Conservation (phyloP, 2,888 invertebrate species). For the Drosophila leonis region DNA sequence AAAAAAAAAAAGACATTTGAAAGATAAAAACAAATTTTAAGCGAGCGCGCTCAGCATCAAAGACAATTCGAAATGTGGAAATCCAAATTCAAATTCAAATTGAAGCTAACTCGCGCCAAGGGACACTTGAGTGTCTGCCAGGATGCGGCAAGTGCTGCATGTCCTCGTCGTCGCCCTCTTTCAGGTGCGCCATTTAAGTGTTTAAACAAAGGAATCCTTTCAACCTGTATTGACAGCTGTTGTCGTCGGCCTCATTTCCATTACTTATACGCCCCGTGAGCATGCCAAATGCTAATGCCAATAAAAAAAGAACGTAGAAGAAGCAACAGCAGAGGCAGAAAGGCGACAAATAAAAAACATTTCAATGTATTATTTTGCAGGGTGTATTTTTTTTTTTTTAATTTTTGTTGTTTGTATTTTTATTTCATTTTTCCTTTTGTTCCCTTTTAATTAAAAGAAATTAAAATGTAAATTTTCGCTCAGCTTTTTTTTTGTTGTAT, state of each 20-base stretch:
- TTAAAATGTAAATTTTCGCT: slow-evolving; percentile 74
- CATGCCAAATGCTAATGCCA: slow-evolving; percentile 68
- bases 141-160: slow-evolving; percentile 10
- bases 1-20: neutral
- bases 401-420: slow-evolving; percentile 6
- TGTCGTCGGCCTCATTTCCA: slow-evolving; percentile 51
- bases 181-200: slow-evolving; percentile 48
- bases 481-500: slow-evolving; percentile 47
- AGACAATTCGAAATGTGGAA: slow-evolving; percentile 14
- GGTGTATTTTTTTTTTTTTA: slow-evolving; percentile 21
- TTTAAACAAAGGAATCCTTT: slow-evolving; percentile 51
- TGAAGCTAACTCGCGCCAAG: slow-evolving; percentile 40
- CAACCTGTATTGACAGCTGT: slow-evolving; percentile 61
- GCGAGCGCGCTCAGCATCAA: slow-evolving; percentile 34
- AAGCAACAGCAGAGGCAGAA: neutral
- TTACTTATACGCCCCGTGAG: slow-evolving; percentile 58
- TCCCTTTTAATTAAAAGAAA: slow-evolving; percentile 77
- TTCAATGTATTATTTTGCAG: slow-evolving; percentile 66
- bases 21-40: neutral
- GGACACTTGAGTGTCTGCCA: slow-evolving; percentile 34
- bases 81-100: slow-evolving; percentile 25
- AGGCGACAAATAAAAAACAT: slow-evolving; percentile 35
- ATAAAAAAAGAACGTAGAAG: slow-evolving; percentile 25
- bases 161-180: neutral
- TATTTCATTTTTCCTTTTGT: slow-evolving; percentile 8